Percentiles rank a stretch among this genome's conserved stretches.
These are phyloP conservation scores for Calephelis perditalis DNA, from an alignment of 2,888 invertebrate species.

Conservation along the genomic window DNA sequence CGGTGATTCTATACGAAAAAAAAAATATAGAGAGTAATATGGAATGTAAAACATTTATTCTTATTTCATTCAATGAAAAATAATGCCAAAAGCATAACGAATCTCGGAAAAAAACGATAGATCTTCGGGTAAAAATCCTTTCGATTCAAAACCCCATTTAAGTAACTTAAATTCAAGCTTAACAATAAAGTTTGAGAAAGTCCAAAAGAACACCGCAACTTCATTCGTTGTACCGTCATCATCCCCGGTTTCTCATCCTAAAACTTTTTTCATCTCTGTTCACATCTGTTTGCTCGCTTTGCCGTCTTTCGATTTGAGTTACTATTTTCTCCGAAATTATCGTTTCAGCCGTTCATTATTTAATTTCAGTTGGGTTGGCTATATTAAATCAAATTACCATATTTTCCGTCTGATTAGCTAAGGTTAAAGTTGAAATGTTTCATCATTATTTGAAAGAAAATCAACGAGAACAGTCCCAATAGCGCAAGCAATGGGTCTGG, in stretches of 20 bases:
- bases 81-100: too few relatives aligned
- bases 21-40: too few relatives aligned
- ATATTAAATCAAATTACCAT: constrained; percentile 10
- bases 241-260: constrained; percentile 65
- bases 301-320: constrained; percentile 49
- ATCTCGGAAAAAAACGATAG: not conserved
- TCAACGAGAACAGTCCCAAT: too few relatives aligned
- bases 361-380: constrained; percentile 11
- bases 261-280: constrained; percentile 76
- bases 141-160: constrained; percentile 9
- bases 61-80: too few relatives aligned
- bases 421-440: constrained; percentile 1
- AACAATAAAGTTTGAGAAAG: constrained; percentile 13
- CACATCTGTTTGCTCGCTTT: constrained; percentile 66
- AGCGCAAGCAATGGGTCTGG: too few relatives aligned
- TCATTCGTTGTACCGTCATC: constrained; percentile 73
- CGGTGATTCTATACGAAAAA: too few relatives aligned
- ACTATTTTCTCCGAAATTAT: constrained; percentile 24
- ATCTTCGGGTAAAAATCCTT: not conserved
- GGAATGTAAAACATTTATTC: too few relatives aligned
- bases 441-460: too few relatives aligned
- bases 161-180: constrained; percentile 13
- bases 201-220: constrained; percentile 71
- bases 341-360: constrained; percentile 16
- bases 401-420: not conserved